These are phyloP conservation scores for Chironomus riparius DNA, from an alignment of 2,888 invertebrate genomes.

Conservation along the genomic window DNA sequence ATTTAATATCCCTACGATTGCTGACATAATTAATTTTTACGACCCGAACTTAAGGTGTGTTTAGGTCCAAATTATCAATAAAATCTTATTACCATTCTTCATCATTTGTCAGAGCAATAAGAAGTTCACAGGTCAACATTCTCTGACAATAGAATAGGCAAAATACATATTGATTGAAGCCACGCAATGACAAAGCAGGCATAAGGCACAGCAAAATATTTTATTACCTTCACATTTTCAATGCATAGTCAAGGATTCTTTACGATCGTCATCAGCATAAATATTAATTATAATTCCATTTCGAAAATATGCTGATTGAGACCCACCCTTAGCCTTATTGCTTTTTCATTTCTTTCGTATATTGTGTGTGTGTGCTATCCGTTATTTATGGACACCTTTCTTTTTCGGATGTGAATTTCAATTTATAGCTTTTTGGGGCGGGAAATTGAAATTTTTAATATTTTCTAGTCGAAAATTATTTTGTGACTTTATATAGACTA, in stretches of 20 bases:
- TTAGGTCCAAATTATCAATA: too few relatives aligned
- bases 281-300: conserved; percentile 1
- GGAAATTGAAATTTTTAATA: not conserved
- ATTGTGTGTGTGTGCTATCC: not conserved
- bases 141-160: not conserved
- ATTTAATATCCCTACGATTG: too few relatives aligned
- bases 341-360: not conserved
- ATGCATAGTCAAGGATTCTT: not conserved
- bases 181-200: conserved; percentile 4
- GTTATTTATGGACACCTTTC: conserved; percentile 7
- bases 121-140: too few relatives aligned
- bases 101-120: too few relatives aligned
- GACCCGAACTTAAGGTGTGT: too few relatives aligned
- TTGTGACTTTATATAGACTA: too few relatives aligned
- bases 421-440: not conserved
- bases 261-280: not conserved
- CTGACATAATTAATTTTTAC: too few relatives aligned
- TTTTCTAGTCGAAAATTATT: too few relatives aligned
- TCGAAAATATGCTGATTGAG: not conserved
- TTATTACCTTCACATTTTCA: not conserved
- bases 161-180: not conserved
- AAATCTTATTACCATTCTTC: too few relatives aligned
- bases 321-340: not conserved
- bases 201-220: not conserved
- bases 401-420: not conserved